Percentiles rank a stretch among this genome's conserved stretches.
phyloP scores from a whole-genome alignment of 2,797 vertebrate genomes.

The Scarus forsteni region DNA sequence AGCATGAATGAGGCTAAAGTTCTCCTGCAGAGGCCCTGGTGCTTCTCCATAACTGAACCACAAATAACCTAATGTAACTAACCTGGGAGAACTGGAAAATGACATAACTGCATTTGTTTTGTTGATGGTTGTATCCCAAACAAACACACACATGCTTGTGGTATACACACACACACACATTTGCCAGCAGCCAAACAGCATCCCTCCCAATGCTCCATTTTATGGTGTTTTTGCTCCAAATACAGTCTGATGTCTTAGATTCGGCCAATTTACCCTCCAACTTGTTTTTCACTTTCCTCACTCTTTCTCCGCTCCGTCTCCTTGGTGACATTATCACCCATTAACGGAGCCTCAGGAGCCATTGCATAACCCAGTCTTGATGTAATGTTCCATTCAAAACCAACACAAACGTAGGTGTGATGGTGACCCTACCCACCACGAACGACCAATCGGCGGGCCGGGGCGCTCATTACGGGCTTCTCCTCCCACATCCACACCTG shows the following conservation, averaged over 20 bases:
- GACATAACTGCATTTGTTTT: conserved; percentile 13
- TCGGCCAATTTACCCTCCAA: conserved; percentile 27
- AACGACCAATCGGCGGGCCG: conserved; percentile 58
- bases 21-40: too few relatives aligned
- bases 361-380: conserved; percentile 72
- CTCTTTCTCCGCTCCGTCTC: conserved; percentile 31
- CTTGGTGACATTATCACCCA: conserved; percentile 61
- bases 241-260: conserved; percentile 29
- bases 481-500: conserved; percentile 75
- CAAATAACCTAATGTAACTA: conserved; percentile 29
- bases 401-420: conserved; percentile 73
- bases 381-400: conserved; percentile 77
- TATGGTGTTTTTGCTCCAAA: conserved; percentile 43
- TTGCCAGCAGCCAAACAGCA: conserved; percentile 2
- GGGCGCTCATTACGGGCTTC: conserved; percentile 63
- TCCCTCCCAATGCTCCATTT: conserved; percentile 30
- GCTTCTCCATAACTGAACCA: conserved; percentile 20
- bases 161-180: conserved; percentile 22
- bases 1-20: too few relatives aligned
- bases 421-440: conserved; percentile 55
- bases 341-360: conserved; percentile 46
- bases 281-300: conserved; percentile 45
- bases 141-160: conserved; percentile 33
- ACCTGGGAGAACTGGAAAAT: conserved; percentile 25
- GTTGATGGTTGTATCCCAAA: conserved; percentile 61